Conservation (phyloP, 2,113 vertebrate species). For the Gymnorhina tibicen region DNA sequence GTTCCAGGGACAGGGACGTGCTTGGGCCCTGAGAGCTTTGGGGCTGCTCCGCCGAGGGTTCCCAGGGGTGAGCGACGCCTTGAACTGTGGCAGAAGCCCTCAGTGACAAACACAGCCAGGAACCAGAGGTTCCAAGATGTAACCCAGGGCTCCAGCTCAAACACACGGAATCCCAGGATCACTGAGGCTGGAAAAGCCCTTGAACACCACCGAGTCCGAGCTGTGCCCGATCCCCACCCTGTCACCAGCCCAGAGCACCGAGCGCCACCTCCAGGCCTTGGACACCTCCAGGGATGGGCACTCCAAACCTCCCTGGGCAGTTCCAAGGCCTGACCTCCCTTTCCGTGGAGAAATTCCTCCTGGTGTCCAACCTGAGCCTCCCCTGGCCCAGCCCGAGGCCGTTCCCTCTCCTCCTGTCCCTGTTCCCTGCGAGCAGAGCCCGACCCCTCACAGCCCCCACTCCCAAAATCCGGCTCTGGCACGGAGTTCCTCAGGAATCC, state of each 20-base stretch:
- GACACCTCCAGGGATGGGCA: neutral
- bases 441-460: neutral
- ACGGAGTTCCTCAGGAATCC: neutral
- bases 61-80: neutral
- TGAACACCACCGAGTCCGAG: rapidly evolving
- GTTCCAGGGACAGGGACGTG: rapidly evolving
- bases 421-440: neutral
- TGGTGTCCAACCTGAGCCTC: neutral
- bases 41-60: neutral
- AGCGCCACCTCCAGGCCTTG: neutral
- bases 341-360: neutral
- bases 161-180: rapidly evolving
- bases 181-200: neutral
- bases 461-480: neutral
- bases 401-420: neutral
- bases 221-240: rapidly evolving
- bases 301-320: neutral
- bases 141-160: neutral
- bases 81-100: rapidly evolving
- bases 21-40: neutral
- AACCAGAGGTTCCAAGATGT: rapidly evolving
- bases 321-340: neutral
- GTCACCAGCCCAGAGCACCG: neutral
- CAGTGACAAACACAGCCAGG: rapidly evolving
- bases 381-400: neutral